Percentiles rank a stretch among this genome's conserved stretches.
These are phyloP conservation scores for Phrynosoma platyrhinos DNA, from an alignment of 2,113 vertebrate genomes.

Conservation along the genomic window DNA sequence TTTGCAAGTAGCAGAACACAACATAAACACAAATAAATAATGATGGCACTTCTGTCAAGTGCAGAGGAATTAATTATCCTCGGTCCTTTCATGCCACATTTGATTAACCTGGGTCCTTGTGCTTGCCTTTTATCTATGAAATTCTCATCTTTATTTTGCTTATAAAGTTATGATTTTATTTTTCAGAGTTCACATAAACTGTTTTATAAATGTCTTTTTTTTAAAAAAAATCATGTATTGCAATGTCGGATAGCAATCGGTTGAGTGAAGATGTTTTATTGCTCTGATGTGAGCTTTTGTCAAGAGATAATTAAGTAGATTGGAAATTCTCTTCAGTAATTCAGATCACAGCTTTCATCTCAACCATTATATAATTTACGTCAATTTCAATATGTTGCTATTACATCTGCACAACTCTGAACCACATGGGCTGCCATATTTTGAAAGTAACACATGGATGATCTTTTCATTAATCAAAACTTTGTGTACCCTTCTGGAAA, in stretches of 20 bases:
- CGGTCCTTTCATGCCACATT: conserved; percentile 31
- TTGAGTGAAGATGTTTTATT: conserved; percentile 40
- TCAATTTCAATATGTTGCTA: conserved; percentile 47
- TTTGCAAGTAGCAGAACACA: conserved; percentile 13
- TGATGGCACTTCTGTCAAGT: conserved; percentile 4
- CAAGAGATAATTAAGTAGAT: conserved; percentile 52
- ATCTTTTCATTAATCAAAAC: conserved; percentile 11
- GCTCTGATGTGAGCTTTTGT: conserved; percentile 34
- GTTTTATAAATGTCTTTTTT: not conserved
- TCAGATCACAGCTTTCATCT: conserved; percentile 53
- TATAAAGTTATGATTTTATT: conserved; percentile 32
- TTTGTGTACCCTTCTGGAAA: conserved; percentile 26
- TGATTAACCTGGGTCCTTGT: conserved; percentile 53
- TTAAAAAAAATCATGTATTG: not conserved
- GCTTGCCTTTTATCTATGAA: conserved; percentile 38
- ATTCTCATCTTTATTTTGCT: conserved; percentile 31
- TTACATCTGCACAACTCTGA: conserved; percentile 51
- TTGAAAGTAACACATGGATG: conserved; percentile 42
- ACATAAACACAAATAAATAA: conserved; percentile 49
- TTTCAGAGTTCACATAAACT: conserved; percentile 42
- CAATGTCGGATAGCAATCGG: not conserved
- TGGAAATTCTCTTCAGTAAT: conserved; percentile 41
- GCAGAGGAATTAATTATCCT: conserved; percentile 43
- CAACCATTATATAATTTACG: conserved; percentile 50
- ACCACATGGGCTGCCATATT: conserved; percentile 21